Conservation (phyloP, 2,888 invertebrate species). For the Callinectes sapidus region DNA sequence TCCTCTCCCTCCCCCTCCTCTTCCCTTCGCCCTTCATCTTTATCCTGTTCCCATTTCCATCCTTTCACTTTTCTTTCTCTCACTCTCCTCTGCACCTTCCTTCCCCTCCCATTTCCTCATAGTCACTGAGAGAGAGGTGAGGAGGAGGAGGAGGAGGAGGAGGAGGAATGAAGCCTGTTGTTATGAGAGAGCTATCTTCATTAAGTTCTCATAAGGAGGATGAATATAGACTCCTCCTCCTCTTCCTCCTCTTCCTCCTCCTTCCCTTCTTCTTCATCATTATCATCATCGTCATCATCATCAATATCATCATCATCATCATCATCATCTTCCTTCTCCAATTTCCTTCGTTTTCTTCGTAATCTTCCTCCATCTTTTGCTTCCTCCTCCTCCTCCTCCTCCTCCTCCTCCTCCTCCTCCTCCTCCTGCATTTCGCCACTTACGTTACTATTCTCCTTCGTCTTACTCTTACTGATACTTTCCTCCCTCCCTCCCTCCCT, state of each 20-base stretch:
- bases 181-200: conserved; percentile 7
- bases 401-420: background rate
- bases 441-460: background rate
- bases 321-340: background rate
- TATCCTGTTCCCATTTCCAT: background rate
- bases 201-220: conserved; percentile 6
- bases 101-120: background rate
- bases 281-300: background rate
- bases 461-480: background rate
- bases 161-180: background rate
- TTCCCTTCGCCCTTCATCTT: background rate
- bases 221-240: background rate
- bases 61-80: background rate
- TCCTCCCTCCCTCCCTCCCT: background rate
- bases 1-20: background rate
- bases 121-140: background rate
- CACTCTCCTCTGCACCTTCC: background rate
- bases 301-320: background rate
- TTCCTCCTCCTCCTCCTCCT: conserved; percentile 13
- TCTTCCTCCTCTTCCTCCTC: conserved; percentile 11
- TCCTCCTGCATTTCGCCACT: background rate
- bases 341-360: background rate
- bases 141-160: background rate
- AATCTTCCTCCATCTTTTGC: background rate
- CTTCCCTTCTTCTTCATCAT: background rate